Percentiles rank a stretch among this genome's conserved stretches.
Evolutionary conservation across 2,113 vertebrate species (phyloP).

Genomic region (Sarotherodon lohbergeri): DNA sequence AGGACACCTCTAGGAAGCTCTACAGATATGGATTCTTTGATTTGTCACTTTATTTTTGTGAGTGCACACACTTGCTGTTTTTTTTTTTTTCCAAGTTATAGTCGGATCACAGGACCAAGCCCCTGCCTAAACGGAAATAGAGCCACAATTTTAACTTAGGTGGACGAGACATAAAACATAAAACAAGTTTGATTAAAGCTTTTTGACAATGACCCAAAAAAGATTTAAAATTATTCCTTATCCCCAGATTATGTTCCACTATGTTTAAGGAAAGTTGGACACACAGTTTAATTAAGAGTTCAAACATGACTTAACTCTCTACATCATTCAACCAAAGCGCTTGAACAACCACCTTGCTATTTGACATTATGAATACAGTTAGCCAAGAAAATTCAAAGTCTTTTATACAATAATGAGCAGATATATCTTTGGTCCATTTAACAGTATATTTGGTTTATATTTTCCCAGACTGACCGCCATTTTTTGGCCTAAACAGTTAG

Average conservation of each 20-base stretch:
- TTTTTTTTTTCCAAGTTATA: background rate
- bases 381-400: background rate
- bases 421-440: background rate
- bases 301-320: background rate
- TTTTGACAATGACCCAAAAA: background rate
- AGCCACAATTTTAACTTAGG: background rate
- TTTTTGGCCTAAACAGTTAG: fast-evolving
- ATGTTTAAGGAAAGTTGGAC: background rate
- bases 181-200: background rate
- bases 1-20: background rate
- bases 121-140: fast-evolving
- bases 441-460: background rate
- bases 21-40: fast-evolving
- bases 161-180: background rate
- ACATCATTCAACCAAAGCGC: background rate
- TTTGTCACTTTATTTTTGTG: background rate
- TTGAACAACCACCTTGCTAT: background rate
- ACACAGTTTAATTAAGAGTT: background rate
- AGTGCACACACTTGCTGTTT: background rate
- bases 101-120: fast-evolving
- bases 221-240: background rate
- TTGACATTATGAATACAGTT: background rate
- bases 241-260: background rate
- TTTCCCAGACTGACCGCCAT: fast-evolving
- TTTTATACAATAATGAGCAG: background rate